Evolutionary conservation across 1,140 invertebrate genomes (phyloP), one percentile per base, ranked within the genome.

Genomic region (Colletes latitarsis): DNA sequence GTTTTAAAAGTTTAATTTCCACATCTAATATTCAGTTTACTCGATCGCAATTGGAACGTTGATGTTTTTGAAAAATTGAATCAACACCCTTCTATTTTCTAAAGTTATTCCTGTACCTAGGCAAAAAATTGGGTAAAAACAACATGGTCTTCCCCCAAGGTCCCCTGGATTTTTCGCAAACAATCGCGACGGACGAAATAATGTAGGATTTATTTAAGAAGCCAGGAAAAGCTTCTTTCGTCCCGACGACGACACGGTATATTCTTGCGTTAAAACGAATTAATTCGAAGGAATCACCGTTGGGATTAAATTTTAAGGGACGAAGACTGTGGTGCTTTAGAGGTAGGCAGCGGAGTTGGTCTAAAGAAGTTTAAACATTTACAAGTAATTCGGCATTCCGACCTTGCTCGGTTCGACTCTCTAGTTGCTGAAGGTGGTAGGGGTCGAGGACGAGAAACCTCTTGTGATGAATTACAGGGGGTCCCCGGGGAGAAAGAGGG

Each of bases 381-480:
- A 80, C 77, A 74, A 80, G 70, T 75, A 80, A 77, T 77, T 77
- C 76, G 67, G 76, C 67, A 77, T 70, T 67, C 52, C 76, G 76
- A 74, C 39, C 76, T 76, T 46, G 58, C 70, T 67, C 71, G 52
- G 52, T 72, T 41, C 67, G 63, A 55, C 63, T 69, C 21, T 39
- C 15, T 17, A 14, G 21, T 78, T 43, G 58, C 9, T 46, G 30
- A 60, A 46, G 66, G n/a, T 19, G 67, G 58, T 12, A 70, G 64
- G 71, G 49, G 68, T 70, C 83, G 80, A 81, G 77, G 62, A 70
- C 73, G 75, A 62, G 75, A 73, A 78, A 78, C 77, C 77, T 78
- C 77, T 80, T 73, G 77, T 77, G 84, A 78, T 79, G 76, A 62
- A 83, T 74, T 75, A 88, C 78, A 70, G 66, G 58, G 81, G 69